Evolutionary conservation across 2,113 vertebrate genomes (phyloP).

Genomic region (Calidris pygmaea): DNA sequence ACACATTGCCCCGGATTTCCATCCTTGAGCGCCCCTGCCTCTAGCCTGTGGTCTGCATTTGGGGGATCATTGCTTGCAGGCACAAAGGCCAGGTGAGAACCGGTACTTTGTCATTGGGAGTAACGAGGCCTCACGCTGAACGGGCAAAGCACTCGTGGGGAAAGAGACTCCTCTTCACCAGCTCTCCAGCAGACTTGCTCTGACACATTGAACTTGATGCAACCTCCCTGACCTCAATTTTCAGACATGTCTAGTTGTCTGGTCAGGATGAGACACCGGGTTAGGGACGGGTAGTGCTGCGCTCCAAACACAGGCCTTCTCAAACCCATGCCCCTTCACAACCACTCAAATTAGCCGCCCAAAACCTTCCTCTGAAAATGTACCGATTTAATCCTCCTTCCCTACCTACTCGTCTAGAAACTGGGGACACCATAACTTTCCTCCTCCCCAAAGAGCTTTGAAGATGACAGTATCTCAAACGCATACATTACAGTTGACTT

Average conservation of each 20-base stretch:
- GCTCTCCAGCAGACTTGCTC: neutral
- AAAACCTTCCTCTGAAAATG: neutral
- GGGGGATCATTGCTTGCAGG: neutral
- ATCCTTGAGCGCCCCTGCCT: accelerated
- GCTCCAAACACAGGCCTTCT: neutral
- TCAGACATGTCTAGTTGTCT: neutral
- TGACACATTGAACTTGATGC: neutral
- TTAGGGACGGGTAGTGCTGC: neutral
- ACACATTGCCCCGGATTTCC: neutral
- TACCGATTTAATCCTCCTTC: neutral
- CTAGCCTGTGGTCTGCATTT: neutral
- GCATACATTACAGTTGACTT: accelerated
- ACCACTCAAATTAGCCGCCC: neutral
- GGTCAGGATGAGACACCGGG: neutral
- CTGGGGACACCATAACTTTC: accelerated
- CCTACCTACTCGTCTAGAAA: neutral
- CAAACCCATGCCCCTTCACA: accelerated
- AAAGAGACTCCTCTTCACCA: neutral
- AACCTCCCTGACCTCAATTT: neutral
- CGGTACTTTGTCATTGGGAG: neutral
- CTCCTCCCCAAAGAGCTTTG: neutral
- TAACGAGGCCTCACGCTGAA: neutral
- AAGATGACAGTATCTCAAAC: neutral
- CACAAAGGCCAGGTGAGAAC: neutral
- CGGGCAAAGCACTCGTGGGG: neutral